Evolutionary conservation across 1,140 invertebrate genomes (phyloP).

Genomic region (Bombus sibiricus): DNA sequence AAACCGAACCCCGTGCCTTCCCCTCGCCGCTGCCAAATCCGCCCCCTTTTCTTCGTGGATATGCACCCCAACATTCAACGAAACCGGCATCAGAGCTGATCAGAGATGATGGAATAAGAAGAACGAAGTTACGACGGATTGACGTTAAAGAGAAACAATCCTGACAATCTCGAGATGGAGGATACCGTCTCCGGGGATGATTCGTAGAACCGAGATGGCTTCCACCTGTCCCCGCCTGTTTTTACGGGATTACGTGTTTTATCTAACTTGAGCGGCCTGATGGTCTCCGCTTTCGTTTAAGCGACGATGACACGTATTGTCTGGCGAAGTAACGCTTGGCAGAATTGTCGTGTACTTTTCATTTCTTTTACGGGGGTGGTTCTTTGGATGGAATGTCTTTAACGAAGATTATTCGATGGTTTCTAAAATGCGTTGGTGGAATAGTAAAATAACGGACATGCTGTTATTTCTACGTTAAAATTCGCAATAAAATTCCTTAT

Average conservation of each 20-base stretch:
- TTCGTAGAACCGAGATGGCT: not conserved
- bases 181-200: not conserved
- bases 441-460: not conserved
- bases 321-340: not conserved
- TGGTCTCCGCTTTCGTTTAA: not conserved
- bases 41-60: not conserved
- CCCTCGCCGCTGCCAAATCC: not conserved
- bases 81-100: constrained; percentile 40
- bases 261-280: not conserved
- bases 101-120: constrained; percentile 30
- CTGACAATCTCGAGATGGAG: constrained; percentile 29
- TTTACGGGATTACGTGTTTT: constrained; percentile 1
- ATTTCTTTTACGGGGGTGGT: not conserved
- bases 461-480: not conserved
- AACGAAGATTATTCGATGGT: no score
- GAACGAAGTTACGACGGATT: constrained; percentile 45
- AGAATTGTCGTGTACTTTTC: not conserved
- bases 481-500: not conserved
- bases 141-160: constrained; percentile 60
- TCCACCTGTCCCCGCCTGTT: not conserved
- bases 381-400: no score
- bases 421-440: no score
- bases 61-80: constrained; percentile 25
- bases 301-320: not conserved
- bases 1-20: not conserved